Evolutionary conservation across 2,888 invertebrate genomes (phyloP).

Genomic region (Tachina fera): DNA sequence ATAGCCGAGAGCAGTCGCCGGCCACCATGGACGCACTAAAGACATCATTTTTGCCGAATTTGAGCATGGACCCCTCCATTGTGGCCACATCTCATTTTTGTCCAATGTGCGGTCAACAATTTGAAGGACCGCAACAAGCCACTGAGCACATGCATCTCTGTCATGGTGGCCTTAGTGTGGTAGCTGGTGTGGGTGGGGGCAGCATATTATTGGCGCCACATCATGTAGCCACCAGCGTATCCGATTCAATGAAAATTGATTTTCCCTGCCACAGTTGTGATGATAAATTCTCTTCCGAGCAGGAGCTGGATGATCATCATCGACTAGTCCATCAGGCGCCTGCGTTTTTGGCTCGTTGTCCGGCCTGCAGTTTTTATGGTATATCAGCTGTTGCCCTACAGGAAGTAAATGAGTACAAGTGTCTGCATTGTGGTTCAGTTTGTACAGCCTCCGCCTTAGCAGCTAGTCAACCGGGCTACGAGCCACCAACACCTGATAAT

Average conservation of each 20-base stretch:
- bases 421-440: constrained; percentile 80
- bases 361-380: constrained; percentile 80
- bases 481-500: constrained; percentile 77
- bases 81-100: constrained; percentile 77
- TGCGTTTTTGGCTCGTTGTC: constrained; percentile 80
- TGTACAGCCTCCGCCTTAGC: constrained; percentile 77
- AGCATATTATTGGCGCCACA: constrained; percentile 74
- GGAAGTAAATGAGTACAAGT: constrained; percentile 81
- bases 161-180: constrained; percentile 76
- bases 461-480: constrained; percentile 75
- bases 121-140: constrained; percentile 79
- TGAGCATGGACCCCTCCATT: constrained; percentile 80
- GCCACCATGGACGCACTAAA: constrained; percentile 80
- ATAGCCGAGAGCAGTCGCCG: constrained; percentile 72
- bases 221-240: constrained; percentile 73
- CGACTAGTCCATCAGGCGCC: constrained; percentile 79
- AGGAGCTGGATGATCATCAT: constrained; percentile 81
- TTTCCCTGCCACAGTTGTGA: constrained; percentile 81
- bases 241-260: constrained; percentile 77
- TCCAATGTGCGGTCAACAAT: constrained; percentile 82
- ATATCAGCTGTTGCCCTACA: constrained; percentile 78
- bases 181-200: constrained; percentile 74
- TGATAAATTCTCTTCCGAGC: constrained; percentile 79
- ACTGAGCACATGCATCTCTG: constrained; percentile 81
- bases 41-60: constrained; percentile 81